Base-by-base conservation (phyloP, 2,888 invertebrate species). In the Epinotia ramella region DNA sequence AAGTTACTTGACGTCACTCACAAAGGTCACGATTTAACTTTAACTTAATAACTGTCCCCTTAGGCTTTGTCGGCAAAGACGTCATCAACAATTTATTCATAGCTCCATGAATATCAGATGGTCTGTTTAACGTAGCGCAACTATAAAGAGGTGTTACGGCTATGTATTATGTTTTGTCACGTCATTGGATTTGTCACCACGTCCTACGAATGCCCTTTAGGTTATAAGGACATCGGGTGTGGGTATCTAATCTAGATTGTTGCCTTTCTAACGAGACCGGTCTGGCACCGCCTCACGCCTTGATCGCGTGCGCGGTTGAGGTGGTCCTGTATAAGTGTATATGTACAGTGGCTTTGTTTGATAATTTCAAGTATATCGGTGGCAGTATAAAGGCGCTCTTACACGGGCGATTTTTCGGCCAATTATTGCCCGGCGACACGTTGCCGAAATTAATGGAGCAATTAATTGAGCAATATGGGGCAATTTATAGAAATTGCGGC, bases 211-310 rank as follows among this genome's bases (percentile, higher is more conserved):
- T 77, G 80, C 78, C 80, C 81, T 82, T 78, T 79, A 67, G 76
- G 67, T 72, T 40, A 57, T 46, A 71, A 81, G 79, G 81, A 79
- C 79, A 77, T 79, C 80, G 79, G 76, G 80, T 77, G 79, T 80
- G 77, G 79, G 79, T 75, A 78, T 77, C 70, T 65, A 77, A 78
- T 78, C 76, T 79, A 78, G 78, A 78, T 73, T 71, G 79, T 77
- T 73, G 78, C 81, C 80, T 81, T 82, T 84, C 83, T 82, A 84
- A 83, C 77, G 77, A 78, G 80, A 80, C 81, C 80, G 80, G 81
- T 83, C 79, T 78, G 40, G 79, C 83, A 81, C 9, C 40, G 40
- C 40, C 33, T 83, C 79, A 81, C 75, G 79, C 73, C 68, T 53
- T 65, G 65, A 78, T 72, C 77, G 78, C 80, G 80, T 83, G 82